These are phyloP conservation scores for Myotis daubentonii DNA, from an alignment of 2,797 vertebrate genomes.

Conservation along the genomic window DNA sequence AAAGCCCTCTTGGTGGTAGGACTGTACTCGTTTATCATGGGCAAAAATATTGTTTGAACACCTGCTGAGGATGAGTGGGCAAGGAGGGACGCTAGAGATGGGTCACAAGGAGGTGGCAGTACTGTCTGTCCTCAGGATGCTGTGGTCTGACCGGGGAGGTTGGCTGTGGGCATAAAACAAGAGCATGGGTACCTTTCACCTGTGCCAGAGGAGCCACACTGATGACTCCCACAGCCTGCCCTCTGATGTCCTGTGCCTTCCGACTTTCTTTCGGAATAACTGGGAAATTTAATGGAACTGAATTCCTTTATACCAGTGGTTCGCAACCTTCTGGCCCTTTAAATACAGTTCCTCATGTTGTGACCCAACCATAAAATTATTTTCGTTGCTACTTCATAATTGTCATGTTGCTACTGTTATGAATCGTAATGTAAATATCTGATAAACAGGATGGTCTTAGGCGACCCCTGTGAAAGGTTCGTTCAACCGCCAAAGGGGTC, in stretches of 20 bases:
- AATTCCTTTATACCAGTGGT: not conserved
- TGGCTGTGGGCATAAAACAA: not conserved
- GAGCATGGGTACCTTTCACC: not conserved
- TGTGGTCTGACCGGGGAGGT: not conserved
- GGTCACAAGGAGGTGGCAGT: rapidly evolving
- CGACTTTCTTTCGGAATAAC: not conserved
- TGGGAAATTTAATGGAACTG: not conserved
- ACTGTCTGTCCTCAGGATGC: not conserved
- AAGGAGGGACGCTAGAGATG: not conserved
- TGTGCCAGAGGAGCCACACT: not conserved
- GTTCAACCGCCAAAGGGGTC: too few species aligned
- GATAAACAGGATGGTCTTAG: too few species aligned
- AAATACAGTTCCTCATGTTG: too few species aligned
- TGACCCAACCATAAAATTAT: too few species aligned
- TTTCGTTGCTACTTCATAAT: too few species aligned
- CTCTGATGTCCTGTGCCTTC: not conserved
- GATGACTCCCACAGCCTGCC: not conserved
- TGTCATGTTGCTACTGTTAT: too few species aligned
- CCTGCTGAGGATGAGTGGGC: not conserved
- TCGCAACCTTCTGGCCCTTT: too few species aligned
- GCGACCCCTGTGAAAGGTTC: too few species aligned
- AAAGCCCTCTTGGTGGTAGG: not conserved
- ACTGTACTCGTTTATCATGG: not conserved
- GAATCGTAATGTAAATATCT: too few species aligned
- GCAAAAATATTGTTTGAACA: not conserved